These are phyloP conservation scores for Hetaerina titia DNA, from an alignment of 2,888 invertebrate genomes.

Conservation along the genomic window DNA sequence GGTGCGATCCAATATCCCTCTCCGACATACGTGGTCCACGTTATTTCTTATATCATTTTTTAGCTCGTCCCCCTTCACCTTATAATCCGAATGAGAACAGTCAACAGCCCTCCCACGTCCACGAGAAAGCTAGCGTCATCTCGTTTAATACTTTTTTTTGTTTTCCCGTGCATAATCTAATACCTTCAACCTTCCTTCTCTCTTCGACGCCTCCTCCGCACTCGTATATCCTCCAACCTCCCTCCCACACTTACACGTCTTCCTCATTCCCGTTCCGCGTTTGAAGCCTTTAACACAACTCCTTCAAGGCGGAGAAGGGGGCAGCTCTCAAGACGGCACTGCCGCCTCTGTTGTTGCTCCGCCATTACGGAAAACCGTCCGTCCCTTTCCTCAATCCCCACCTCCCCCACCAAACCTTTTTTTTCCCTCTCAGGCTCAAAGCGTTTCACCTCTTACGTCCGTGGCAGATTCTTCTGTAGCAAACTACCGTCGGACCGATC, in stretches of 20 bases:
- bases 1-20: conserved; percentile 54
- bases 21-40: neutral
- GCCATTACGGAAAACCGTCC: conserved; percentile 45
- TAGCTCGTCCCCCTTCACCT: neutral
- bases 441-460: neutral
- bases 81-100: conserved; percentile 57
- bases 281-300: conserved; percentile 1
- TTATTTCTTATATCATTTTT: neutral
- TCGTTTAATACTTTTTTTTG: neutral
- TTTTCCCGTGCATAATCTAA: neutral
- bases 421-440: neutral
- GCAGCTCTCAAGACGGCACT: neutral
- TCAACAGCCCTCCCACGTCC: conserved; percentile 34
- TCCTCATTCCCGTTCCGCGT: conserved; percentile 28
- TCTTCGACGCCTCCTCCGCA: conserved; percentile 19
- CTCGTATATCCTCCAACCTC: too few species aligned
- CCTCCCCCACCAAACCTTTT: neutral
- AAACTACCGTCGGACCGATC: conserved; percentile 19
- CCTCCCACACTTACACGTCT: neutral
- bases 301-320: neutral
- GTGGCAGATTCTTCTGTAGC: conserved; percentile 50
- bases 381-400: neutral
- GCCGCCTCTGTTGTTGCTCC: conserved; percentile 36
- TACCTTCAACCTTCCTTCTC: neutral
- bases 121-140: neutral